These are phyloP conservation scores for Myocastor coypus DNA, from an alignment of 2,113 vertebrate genomes.

Conservation along the genomic window DNA sequence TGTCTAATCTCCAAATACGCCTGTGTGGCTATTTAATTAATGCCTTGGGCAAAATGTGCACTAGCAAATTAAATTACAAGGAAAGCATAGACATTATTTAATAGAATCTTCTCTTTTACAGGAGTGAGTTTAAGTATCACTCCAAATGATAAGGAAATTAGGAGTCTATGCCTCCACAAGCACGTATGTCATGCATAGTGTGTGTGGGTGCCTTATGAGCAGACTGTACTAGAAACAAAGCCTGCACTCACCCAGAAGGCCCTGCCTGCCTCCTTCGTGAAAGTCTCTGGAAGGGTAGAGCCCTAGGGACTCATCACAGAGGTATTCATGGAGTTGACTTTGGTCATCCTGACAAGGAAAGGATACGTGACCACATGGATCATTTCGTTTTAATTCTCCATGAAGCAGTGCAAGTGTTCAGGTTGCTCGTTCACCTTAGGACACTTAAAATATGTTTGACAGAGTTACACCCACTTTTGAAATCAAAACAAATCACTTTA, in stretches of 20 bases:
- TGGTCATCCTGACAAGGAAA: not conserved
- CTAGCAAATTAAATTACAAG: constrained; percentile 20
- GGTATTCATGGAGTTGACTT: too few relatives aligned
- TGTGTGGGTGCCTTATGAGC: rapidly evolving
- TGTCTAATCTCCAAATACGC: constrained; percentile 27
- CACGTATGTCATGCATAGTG: rapidly evolving
- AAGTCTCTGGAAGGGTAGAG: not conserved
- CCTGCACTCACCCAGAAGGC: not conserved
- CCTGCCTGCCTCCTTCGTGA: not conserved
- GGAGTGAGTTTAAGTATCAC: not conserved
- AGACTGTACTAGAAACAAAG: not conserved
- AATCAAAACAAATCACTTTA: not conserved
- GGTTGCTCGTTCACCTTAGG: not conserved
- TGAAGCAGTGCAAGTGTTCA: not conserved
- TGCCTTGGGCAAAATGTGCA: not conserved
- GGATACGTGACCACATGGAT: not conserved
- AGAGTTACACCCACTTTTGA: not conserved
- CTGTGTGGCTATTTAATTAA: constrained; percentile 61
- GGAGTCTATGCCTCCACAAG: not conserved
- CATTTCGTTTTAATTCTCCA: not conserved
- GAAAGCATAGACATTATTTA: not conserved
- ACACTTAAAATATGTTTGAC: not conserved
- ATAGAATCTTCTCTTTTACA: not conserved
- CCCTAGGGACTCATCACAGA: not conserved
- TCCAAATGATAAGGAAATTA: not conserved